Evolutionary conservation across 2,888 invertebrate genomes (phyloP), one percentile per base, ranked within the genome.

Genomic region (Nyleta sp.): DNA sequence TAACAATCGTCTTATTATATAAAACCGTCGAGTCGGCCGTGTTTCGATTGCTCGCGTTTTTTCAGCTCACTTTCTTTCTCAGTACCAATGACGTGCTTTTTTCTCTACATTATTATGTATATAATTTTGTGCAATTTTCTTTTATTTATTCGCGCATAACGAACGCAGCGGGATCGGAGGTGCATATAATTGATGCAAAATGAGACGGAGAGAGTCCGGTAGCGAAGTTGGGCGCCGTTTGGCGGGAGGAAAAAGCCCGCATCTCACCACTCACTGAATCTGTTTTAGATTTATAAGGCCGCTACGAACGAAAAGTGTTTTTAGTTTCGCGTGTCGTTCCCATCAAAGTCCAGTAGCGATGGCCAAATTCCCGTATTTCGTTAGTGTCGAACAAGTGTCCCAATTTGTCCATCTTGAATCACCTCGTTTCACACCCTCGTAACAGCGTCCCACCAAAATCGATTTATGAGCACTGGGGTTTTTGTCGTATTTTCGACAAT

Each of bases 231-330:
- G 62, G 55, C 33, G 35, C 13, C 7, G 50, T 57, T 59, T 67
- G 74, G 74, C 33, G 68, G 68, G 75, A 68, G 76, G 46, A 65
- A 67, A 75, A 71, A 68, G 42, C 22, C 53, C 48, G 55, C 59
- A 57, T 73, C 60, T 73, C 52, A 75, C 68, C 70, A 68, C 64
- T 72, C 80, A n/a, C 73, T 57, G 72, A 75, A 60, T 75, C 64
- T 48, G 67, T 71, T 80, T 73, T 78, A 60, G 78, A 72, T 78
- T 80, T 80, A 80, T 80, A 80, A 75, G 40, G 80, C 78, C 28
- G 64, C 40, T 35, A 59, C 52, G 50, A 60, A 59, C 62, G 17
- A 44, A 59, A 68, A 42, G 53, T 15, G 59, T 55, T 75, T 78
- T 75, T 78, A 80, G 80, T 80, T 70, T 42, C 38, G 48, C 44